Evolutionary conservation across 1,140 invertebrate species (phyloP), one percentile per base, ranked within the genome.

Genomic region (Pinna nobilis): DNA sequence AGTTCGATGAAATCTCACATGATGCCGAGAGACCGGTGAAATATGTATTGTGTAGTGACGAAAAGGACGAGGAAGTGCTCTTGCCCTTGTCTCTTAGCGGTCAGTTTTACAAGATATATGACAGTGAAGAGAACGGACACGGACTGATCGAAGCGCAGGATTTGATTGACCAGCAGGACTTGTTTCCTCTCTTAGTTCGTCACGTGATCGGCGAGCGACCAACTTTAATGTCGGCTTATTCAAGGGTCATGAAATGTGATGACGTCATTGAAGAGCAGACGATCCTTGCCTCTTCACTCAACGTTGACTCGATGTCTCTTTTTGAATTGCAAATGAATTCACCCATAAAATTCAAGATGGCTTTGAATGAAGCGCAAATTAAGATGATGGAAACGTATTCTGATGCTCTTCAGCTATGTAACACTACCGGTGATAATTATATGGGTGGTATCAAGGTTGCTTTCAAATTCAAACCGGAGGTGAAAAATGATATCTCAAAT

Each of bases 361-460:
- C 66, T 20, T 49, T 78, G 35, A 78, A 78, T 57, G 71, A 78
- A 9, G 30, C 37, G 20, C 30, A 37, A 41, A 23, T 74, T 18
- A 69, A 70, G 57, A 51, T 66, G n/a, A 44, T 18, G 0, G 61
- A 66, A 18, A 59, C 25, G 20, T 78, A 70, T 39, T 25, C 47
- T 5, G 76, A 78, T 18, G 70, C 76, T 35, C 33, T 78, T 20
- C 66, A 78, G 30, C 41, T 70, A n/a, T 78, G 76, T 55, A 44
- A 78, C 39, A 74, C 4, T 9, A 67, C 70, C 9, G 64, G 66
- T n/a, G 71, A 78, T 6, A 67, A 60, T n/a, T 78, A 74, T 65
- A 39, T 74, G 2, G 32, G 61, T n/a, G 66, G 67, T 11, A 78
- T 78, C 15, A 78, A 78, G 41, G 35, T 74, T 13, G 60, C 71